phyloP scores from a whole-genome alignment of 2,113 vertebrate genomes.

The Enhydra lutris region DNA sequence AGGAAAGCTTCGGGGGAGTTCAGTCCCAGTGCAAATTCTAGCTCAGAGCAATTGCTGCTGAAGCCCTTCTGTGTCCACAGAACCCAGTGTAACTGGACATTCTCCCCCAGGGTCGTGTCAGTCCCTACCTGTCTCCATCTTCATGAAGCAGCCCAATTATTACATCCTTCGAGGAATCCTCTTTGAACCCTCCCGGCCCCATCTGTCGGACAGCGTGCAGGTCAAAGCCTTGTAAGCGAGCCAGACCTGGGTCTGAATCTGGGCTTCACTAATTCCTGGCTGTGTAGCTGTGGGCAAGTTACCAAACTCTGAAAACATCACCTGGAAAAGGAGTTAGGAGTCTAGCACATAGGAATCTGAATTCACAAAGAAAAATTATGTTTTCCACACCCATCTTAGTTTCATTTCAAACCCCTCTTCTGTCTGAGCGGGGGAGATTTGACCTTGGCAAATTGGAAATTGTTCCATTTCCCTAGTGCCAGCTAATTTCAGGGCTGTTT shows the following conservation, averaged over 20 bases:
- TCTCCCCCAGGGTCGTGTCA: background rate
- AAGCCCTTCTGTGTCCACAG: background rate
- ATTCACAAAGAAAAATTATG: background rate
- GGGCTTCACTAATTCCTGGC: background rate
- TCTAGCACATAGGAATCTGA: background rate
- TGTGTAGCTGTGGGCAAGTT: background rate
- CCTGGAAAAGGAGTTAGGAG: background rate
- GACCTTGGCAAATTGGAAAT: background rate
- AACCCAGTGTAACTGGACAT: background rate
- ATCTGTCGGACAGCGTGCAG: fast-evolving
- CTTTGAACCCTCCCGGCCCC: background rate
- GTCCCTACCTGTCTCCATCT: background rate
- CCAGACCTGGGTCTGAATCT: background rate
- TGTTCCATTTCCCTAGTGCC: background rate
- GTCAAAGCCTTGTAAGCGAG: background rate
- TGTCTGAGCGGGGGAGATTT: background rate
- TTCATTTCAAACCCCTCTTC: background rate
- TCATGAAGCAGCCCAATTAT: background rate
- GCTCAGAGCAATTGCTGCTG: background rate
- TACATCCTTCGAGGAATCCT: background rate
- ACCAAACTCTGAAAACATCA: background rate
- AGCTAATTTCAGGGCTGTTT: background rate
- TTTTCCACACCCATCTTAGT: background rate
- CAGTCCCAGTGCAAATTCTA: background rate
- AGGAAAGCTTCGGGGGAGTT: background rate